Base-by-base conservation (phyloP, 2,113 vertebrate species). In the Strigops habroptila region DNA sequence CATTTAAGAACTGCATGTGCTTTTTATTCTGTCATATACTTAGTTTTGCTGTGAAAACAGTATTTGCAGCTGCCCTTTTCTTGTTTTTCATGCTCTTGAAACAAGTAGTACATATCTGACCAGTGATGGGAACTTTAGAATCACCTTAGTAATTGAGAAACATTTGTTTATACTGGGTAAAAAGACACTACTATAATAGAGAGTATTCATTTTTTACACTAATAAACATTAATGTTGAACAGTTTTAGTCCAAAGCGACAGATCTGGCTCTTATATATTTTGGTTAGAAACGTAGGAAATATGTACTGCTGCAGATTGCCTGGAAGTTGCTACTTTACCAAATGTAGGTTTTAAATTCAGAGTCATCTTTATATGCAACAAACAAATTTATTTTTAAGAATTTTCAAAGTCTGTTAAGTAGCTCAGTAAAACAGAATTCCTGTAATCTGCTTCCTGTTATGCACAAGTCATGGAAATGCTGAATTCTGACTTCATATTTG, bases 361-460 rank as follows among this genome's bases (percentile, higher is more conserved):
- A 90, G 80, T 88, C 23, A 13, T 62, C 71, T 53, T 70, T 35
- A 7, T 78, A 17, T 83, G 21, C 77, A 79, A n/a, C 23, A 64
- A 68, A 28, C 53, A 39, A 82, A 79, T 23, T 69, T 55, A 84
- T 44, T 63, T 65, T 94, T 60, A 63, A 78, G 74, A 82, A 12
- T 12, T 49, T 76, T 71, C 12, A 1, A 74, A 33, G 41, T 74
- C 93, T 90, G 14, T 88, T 87, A 91, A 43, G 41, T 63, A 75
- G 37, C 65, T 91, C 53, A 73, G 33, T 87, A 82, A 87, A 93
- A 89, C 49, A 69, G 88, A 96, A 93, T 97, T 98, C 83, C 90
- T 96, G 75, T 94, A 91, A 89, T 96, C 57, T 94, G 93, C 96
- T 98, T 97, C 96, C 97, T 98, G 92, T 97, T 98, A 88, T 97